These are phyloP conservation scores for Lepidothrix coronata DNA, from an alignment of 2,113 vertebrate genomes.

Conservation along the genomic window DNA sequence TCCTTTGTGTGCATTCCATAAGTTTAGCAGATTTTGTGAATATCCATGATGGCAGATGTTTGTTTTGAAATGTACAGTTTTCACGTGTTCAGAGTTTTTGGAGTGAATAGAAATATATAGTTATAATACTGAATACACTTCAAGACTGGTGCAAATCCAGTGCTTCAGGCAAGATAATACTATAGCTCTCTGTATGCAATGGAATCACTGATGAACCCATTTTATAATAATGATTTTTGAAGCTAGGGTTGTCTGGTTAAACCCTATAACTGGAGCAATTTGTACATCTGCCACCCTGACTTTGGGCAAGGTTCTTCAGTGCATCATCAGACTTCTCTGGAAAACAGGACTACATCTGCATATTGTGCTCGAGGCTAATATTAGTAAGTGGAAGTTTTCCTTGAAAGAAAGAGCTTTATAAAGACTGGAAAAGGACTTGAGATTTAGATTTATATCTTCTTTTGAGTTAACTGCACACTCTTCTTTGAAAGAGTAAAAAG, in stretches of 20 bases:
- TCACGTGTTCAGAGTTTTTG: background rate
- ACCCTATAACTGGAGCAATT: background rate
- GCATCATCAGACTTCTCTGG: background rate
- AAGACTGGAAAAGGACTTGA: background rate
- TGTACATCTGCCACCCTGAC: background rate
- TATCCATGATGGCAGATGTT: background rate
- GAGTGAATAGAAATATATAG: background rate
- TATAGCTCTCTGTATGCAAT: background rate
- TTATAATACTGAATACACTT: background rate
- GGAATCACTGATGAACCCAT: background rate
- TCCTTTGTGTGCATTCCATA: background rate
- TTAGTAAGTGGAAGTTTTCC: background rate
- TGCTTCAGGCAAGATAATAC: background rate
- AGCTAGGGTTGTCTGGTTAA: background rate
- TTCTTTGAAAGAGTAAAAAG: background rate
- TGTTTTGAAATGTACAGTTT: background rate
- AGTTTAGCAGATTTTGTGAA: background rate
- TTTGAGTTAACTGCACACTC: background rate
- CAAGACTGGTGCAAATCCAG: background rate
- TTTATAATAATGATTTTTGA: background rate
- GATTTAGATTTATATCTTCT: background rate
- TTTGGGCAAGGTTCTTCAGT: background rate
- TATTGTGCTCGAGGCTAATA: background rate
- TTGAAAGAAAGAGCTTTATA: background rate
- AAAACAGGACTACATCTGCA: background rate